Conservation (phyloP, 2,888 invertebrate species). For the Griposia aprilina region DNA sequence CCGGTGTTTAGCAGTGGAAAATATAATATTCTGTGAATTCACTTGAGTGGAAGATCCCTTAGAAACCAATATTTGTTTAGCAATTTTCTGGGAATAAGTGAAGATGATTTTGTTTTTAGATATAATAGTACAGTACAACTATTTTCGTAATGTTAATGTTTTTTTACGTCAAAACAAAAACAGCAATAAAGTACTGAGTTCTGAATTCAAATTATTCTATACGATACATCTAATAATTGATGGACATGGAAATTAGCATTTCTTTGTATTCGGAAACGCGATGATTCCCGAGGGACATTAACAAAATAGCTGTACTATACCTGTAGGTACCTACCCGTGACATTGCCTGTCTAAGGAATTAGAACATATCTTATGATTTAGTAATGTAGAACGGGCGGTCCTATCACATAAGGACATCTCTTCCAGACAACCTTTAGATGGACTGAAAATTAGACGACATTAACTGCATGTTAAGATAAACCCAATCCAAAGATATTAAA, state of each 20-base stretch:
- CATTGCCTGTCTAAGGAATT: background rate
- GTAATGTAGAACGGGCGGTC: background rate
- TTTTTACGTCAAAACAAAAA: no score
- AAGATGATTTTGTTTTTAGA: background rate
- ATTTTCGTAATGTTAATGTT: no score
- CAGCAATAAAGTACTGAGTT: no score
- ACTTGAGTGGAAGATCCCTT: background rate
- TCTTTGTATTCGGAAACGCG: no score
- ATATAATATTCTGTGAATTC: background rate
- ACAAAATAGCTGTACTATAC: no score
- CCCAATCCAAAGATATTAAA: background rate
- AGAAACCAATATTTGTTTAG: background rate
- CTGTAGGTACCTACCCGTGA: no score
- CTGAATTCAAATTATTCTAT: no score
- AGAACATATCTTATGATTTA: background rate
- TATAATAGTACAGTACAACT: no score
- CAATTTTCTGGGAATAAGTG: background rate
- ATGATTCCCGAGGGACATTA: no score
- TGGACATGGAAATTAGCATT: no score
- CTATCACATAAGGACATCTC: background rate
- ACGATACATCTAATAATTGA: no score
- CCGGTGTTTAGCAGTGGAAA: background rate
- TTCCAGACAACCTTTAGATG: background rate
- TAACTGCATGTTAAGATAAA: background rate
- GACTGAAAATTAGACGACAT: background rate